Percentiles rank a stretch among this genome's conserved stretches.
phyloP scores from a whole-genome alignment of 2,888 invertebrate genomes.

The Frankliniella intonsa region DNA sequence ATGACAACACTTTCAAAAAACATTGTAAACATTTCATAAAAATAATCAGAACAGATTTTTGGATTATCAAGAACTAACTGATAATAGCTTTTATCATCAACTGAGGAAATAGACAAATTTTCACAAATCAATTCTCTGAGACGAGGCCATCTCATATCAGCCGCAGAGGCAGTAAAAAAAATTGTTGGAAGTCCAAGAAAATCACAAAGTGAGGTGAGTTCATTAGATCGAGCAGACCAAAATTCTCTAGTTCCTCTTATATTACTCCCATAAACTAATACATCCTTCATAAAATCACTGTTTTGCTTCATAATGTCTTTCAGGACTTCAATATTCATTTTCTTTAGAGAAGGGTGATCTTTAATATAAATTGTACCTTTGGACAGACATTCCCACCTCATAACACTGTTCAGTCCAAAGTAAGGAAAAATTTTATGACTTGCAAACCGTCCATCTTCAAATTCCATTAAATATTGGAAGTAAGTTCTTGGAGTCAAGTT shows the following conservation, averaged over 20 bases:
- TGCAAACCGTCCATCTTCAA: neutral
- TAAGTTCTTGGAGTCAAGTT: neutral
- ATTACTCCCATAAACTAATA: neutral
- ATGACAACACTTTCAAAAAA: neutral
- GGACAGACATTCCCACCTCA: neutral
- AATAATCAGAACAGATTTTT: neutral
- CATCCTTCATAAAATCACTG: neutral
- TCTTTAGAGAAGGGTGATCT: neutral
- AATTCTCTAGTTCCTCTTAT: neutral
- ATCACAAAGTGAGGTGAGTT: neutral
- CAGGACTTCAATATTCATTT: neutral
- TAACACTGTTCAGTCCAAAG: neutral
- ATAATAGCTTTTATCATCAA: neutral
- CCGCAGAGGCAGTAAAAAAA: neutral
- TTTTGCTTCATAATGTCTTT: neutral
- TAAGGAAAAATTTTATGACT: neutral
- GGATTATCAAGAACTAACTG: neutral
- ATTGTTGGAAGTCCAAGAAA: neutral
- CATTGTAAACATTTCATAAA: neutral
- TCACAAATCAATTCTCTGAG: neutral
- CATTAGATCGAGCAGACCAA: neutral
- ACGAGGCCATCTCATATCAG: neutral
- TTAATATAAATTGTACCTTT: neutral
- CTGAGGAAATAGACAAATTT: neutral
- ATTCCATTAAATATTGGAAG: neutral